Conservation (phyloP, 1,140 invertebrate genomes). For the Philotrypesis tridentata region DNA sequence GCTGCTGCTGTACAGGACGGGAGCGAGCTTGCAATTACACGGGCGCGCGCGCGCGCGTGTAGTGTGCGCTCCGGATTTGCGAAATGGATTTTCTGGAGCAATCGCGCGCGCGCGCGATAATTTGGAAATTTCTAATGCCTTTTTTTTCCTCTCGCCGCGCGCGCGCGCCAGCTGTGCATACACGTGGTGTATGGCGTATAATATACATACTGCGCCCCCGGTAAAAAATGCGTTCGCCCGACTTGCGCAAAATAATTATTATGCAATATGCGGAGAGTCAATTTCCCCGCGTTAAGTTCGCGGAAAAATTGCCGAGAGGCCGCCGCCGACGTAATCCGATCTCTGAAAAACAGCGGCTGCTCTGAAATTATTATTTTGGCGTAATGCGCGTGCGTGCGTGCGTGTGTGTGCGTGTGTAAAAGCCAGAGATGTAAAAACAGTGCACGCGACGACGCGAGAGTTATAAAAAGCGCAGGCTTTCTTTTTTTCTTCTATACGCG, state of each 20-base stretch:
- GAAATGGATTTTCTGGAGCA: not conserved
- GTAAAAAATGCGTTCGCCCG: not conserved
- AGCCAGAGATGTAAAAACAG: no score
- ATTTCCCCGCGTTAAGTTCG: not conserved
- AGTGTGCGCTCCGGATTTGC: not conserved
- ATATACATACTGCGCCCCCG: no score
- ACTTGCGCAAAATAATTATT: not conserved
- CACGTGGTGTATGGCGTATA: no score
- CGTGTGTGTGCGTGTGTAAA: no score
- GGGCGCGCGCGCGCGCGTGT: no score
- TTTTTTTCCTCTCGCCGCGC: no score
- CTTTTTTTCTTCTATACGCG: no score
- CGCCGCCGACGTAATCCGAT: not conserved
- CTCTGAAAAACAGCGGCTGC: no score
- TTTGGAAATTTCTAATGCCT: not conserved
- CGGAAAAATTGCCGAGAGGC: not conserved
- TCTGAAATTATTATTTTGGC: not conserved
- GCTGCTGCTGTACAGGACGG: no score
- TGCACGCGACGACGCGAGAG: no score
- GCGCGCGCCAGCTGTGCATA: not conserved
- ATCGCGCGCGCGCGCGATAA: not conserved
- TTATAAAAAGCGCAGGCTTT: no score
- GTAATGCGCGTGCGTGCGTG: no score
- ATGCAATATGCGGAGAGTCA: not conserved
- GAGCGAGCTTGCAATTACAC: not conserved